These are phyloP conservation scores for Dendroctonus valens DNA, from an alignment of 1,140 invertebrate genomes.

Conservation along the genomic window DNA sequence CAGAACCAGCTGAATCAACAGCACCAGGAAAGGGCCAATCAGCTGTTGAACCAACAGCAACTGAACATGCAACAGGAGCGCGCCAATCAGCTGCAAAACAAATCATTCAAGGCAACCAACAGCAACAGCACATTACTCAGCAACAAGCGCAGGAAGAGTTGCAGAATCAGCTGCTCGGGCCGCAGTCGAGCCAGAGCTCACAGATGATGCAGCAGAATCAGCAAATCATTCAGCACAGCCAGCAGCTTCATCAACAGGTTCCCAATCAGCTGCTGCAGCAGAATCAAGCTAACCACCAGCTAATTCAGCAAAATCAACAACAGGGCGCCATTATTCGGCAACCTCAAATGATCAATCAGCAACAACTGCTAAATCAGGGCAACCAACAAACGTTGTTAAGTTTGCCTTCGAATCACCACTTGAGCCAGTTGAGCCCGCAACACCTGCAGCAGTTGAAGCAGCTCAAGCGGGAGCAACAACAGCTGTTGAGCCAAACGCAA, in stretches of 20 bases:
- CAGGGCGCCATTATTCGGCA: slow-evolving; percentile 25
- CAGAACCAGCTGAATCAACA: slow-evolving; percentile 47
- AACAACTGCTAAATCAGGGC: slow-evolving; percentile 9
- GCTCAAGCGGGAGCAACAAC: slow-evolving; percentile 28
- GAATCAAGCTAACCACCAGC: slow-evolving; percentile 33
- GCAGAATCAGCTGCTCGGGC: slow-evolving; percentile 26
- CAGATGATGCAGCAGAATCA: slow-evolving; percentile 19
- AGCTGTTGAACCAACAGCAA: slow-evolving; percentile 42
- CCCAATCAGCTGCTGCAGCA: slow-evolving; percentile 35
- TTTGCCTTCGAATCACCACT: slow-evolving; percentile 28
- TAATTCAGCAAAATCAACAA: slow-evolving; percentile 44
- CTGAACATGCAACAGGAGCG: slow-evolving; percentile 49
- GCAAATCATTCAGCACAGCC: slow-evolving; percentile 41
- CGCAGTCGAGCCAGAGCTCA: slow-evolving; percentile 35
- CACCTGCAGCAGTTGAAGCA: slow-evolving; percentile 31
- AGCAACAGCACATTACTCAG: slow-evolving; percentile 16
- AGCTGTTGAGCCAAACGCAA: slow-evolving; percentile 27
- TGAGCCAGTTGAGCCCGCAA: slow-evolving; percentile 28
- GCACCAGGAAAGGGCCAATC: slow-evolving; percentile 40
- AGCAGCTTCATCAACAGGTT: slow-evolving; percentile 37
- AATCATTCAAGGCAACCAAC: slow-evolving; percentile 27
- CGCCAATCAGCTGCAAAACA: slow-evolving; percentile 36
- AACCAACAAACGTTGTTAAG: slow-evolving; percentile 15
- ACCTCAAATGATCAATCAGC: slow-evolving; percentile 20
- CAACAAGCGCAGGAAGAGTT: slow-evolving; percentile 28